These are phyloP conservation scores for Oophaga pumilio DNA, from an alignment of 2,113 vertebrate species.

Conservation along the genomic window DNA sequence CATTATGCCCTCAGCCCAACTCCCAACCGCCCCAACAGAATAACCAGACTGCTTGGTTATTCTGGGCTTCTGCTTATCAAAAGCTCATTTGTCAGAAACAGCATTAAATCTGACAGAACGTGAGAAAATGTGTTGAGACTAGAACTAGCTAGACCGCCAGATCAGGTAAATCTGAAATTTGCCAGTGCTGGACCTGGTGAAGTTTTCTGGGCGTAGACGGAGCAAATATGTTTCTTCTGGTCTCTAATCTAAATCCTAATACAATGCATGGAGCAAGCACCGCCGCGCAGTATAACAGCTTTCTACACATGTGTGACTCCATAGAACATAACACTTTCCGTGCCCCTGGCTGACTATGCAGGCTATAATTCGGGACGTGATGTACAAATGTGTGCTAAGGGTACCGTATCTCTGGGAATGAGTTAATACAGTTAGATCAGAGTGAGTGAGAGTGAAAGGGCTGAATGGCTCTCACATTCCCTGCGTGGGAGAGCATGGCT, in stretches of 20 bases:
- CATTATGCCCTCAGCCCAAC: constrained; percentile 8
- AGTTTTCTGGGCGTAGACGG: background rate
- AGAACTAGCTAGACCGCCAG: background rate
- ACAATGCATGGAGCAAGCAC: background rate
- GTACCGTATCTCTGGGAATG: constrained; percentile 37
- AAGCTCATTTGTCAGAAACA: constrained; percentile 49
- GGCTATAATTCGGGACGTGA: background rate
- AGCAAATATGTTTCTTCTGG: background rate
- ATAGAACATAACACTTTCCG: background rate
- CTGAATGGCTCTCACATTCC: constrained; percentile 53
- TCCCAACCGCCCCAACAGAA: constrained; percentile 5
- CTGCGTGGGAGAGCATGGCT: constrained; percentile 54
- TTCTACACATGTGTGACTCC: background rate
- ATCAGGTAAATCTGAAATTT: constrained; percentile 29
- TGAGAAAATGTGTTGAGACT: constrained; percentile 51
- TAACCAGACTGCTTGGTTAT: constrained; percentile 45
- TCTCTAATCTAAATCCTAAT: background rate
- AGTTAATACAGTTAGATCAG: constrained; percentile 41
- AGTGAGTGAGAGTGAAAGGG: constrained; percentile 52
- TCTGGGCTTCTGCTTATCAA: constrained; percentile 48
- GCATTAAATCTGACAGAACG: constrained; percentile 47
- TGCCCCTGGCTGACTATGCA: constrained; percentile 1
- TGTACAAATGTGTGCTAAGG: background rate
- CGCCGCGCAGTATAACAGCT: background rate
- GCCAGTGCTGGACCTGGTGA: background rate